Conservation (phyloP, 1,140 invertebrate genomes). For the Glossosoma conforme region DNA sequence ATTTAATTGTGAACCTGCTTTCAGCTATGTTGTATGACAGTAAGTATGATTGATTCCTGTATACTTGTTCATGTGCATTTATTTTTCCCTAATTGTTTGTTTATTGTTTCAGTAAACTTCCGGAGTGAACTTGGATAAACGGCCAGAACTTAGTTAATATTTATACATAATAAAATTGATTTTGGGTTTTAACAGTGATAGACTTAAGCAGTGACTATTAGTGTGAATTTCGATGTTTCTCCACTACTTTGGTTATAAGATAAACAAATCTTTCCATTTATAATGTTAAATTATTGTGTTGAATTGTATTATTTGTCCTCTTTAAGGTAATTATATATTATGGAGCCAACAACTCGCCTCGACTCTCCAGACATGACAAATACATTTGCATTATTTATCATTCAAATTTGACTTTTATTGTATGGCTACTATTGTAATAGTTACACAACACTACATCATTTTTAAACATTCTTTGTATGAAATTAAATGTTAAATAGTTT, state of each 20-base stretch:
- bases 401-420: neutral
- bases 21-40: too few relatives aligned
- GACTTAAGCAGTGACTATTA: constrained; percentile 31
- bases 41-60: neutral
- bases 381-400: constrained; percentile 31
- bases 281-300: constrained; percentile 32
- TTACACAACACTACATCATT: too few relatives aligned
- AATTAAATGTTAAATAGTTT: too few relatives aligned
- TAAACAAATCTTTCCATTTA: constrained; percentile 30
- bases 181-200: constrained; percentile 31
- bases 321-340: constrained; percentile 26
- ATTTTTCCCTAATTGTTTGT: constrained; percentile 2
- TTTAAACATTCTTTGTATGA: too few relatives aligned
- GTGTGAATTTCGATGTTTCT: constrained; percentile 32
- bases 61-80: neutral
- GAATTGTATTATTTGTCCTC: constrained; percentile 28
- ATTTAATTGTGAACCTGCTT: too few relatives aligned
- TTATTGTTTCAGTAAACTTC: constrained; percentile 22
- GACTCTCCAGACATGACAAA: constrained; percentile 20
- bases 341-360: neutral
- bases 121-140: constrained; percentile 6
- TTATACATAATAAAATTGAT: constrained; percentile 25
- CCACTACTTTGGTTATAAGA: constrained; percentile 26
- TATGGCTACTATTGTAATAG: too few relatives aligned
- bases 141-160: constrained; percentile 29